Conservation (phyloP, 2,888 invertebrate species). For the Geotrupes spiniger region DNA sequence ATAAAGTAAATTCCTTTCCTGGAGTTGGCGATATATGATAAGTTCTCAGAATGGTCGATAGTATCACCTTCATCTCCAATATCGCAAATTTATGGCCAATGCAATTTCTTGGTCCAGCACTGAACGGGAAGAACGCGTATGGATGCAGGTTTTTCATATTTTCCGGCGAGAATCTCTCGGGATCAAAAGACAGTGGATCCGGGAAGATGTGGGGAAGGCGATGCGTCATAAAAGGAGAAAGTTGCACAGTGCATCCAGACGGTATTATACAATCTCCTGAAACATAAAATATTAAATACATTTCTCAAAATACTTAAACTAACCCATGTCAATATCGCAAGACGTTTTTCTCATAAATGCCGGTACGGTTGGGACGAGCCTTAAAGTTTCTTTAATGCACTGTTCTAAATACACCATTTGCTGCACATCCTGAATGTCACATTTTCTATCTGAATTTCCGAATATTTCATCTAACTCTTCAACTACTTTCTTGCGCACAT, state of each 20-base stretch:
- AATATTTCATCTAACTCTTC: conserved; percentile 55
- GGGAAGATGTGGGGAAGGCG: conserved; percentile 61
- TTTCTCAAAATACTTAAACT: no score
- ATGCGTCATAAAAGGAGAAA: conserved; percentile 51
- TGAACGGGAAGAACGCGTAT: conserved; percentile 72
- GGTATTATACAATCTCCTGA: conserved; percentile 20
- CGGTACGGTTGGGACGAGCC: conserved; percentile 67
- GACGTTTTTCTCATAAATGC: conserved; percentile 60
- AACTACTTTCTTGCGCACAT: conserved; percentile 52
- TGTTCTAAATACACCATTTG: conserved; percentile 66
- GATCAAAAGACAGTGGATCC: conserved; percentile 65
- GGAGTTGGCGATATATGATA: conserved; percentile 38
- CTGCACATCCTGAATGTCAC: conserved; percentile 58
- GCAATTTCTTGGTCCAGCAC: conserved; percentile 71
- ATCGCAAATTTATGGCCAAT: conserved; percentile 48
- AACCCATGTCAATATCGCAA: conserved; percentile 60
- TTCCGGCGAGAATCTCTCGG: conserved; percentile 51
- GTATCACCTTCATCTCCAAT: conserved; percentile 19
- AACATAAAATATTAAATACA: no score
- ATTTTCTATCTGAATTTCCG: conserved; percentile 49
- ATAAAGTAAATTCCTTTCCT: conserved; percentile 51
- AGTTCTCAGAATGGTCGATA: conserved; percentile 14
- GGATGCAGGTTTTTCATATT: conserved; percentile 68
- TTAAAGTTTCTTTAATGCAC: conserved; percentile 66
- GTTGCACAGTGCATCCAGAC: conserved; percentile 19